Evolutionary conservation across 2,113 vertebrate genomes (phyloP).

Genomic region (Jacana jacana): DNA sequence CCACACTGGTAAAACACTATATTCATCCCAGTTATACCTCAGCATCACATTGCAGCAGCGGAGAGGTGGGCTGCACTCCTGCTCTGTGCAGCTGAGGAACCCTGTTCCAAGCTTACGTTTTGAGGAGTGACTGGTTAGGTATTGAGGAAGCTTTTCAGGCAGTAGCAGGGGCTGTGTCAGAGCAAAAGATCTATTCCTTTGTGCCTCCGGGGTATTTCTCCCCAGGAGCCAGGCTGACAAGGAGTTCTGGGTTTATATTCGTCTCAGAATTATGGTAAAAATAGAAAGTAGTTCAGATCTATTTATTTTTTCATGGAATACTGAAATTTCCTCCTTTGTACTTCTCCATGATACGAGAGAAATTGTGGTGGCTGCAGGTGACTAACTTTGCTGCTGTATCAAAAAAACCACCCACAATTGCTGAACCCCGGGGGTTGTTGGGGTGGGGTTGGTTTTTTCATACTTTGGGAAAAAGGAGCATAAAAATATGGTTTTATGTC

Average conservation of each 20-base stretch:
- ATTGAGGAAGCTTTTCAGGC: background rate
- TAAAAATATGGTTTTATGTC: background rate
- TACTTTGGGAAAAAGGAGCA: background rate
- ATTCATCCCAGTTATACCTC: background rate
- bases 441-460: background rate
- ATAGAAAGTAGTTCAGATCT: background rate
- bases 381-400: background rate
- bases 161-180: background rate
- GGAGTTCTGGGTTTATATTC: background rate
- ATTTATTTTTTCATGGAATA: background rate
- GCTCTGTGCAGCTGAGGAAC: too few species aligned
- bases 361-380: background rate
- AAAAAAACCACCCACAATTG: background rate
- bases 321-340: background rate
- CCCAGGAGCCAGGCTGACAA: background rate
- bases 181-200: background rate
- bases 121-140: background rate
- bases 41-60: background rate
- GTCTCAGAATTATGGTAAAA: background rate
- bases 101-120: fast-evolving
- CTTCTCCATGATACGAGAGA: background rate
- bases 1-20: background rate
- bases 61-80: background rate
- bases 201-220: background rate
- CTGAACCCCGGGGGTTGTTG: background rate